Conservation (phyloP, 2,113 vertebrate genomes). For the Genyomyrus donnyi region DNA sequence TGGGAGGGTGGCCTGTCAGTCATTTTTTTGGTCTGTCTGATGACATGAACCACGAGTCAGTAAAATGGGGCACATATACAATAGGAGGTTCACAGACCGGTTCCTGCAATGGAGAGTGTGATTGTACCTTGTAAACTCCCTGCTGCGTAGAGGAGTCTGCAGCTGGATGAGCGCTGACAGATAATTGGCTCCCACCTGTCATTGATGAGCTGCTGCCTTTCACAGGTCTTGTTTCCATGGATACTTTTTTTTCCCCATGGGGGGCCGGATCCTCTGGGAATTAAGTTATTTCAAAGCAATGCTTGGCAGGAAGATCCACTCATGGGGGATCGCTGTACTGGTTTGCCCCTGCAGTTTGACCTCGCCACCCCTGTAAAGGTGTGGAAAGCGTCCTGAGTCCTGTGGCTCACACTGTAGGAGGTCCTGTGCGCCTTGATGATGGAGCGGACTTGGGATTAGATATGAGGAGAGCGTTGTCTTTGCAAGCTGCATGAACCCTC, state of each 20-base stretch:
- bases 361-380: background rate
- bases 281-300: constrained; percentile 4
- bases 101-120: background rate
- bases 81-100: background rate
- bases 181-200: constrained; percentile 5
- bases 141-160: background rate
- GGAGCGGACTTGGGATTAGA: background rate
- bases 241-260: background rate
- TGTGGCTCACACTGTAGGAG: background rate
- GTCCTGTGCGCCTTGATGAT: too few species aligned
- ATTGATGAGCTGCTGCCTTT: constrained; percentile 9
- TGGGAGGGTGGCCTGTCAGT: background rate
- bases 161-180: background rate
- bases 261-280: background rate
- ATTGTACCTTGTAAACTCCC: background rate
- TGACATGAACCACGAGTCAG: background rate
- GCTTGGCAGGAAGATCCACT: background rate
- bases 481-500: background rate
- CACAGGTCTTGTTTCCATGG: constrained; percentile 16
- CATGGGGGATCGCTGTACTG: background rate
- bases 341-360: background rate
- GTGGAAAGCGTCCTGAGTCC: background rate
- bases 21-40: background rate
- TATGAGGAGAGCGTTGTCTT: background rate
- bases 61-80: background rate